Evolutionary conservation across 2,888 invertebrate genomes (phyloP), one percentile per base, ranked within the genome.

Genomic region (Eupithecia dodoneata): DNA sequence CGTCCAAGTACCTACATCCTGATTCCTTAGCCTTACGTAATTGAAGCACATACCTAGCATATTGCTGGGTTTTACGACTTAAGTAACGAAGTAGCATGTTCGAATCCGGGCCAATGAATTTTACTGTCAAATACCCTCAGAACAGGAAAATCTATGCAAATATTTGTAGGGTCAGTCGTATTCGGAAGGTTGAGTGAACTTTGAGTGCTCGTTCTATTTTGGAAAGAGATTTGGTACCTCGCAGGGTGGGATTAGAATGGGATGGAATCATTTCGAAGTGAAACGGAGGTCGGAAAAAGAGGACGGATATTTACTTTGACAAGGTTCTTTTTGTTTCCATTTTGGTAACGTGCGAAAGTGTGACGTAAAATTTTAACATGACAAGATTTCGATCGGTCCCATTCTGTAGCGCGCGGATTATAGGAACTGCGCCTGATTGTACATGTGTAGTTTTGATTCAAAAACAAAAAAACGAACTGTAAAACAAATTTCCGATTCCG

Each of bases 1-100:
- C 47, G 45, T 65, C 41, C 63, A 18, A 59, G 59, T 45, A 45
- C 30, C 30, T 30, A 30, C 65, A 65, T 73, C 72, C 72, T 73
- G 72, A 63, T 45, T 65, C 44, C 52, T 45, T 52, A 59, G 71
- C 59, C 72, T 65, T 65, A 49, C 30, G 47, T 70, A 70, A 67
- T 67, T 42, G 44, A 67, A 45, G 69, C 15, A 69, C n/a, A 69
- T 44, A 42, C 44, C 15, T n/a, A 15, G n/a, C n/a, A 45, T 45
- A 42, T n/a, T 63, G 30, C 63, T 30, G 30, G 63, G 12, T 10
- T 63, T 63, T 63, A 63, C 63, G 30, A 59, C 18, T 18, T 59
- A 18, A 18, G 4, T 63, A 59, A 59, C 59, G 18, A 59, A 59
- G 59, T 59, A 63, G 30, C 63, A 63, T 63, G 63, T 30, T 63